Evolutionary conservation across 2,797 vertebrate genomes (phyloP), one percentile per base, ranked within the genome.

Genomic region (Poecilia gillii): DNA sequence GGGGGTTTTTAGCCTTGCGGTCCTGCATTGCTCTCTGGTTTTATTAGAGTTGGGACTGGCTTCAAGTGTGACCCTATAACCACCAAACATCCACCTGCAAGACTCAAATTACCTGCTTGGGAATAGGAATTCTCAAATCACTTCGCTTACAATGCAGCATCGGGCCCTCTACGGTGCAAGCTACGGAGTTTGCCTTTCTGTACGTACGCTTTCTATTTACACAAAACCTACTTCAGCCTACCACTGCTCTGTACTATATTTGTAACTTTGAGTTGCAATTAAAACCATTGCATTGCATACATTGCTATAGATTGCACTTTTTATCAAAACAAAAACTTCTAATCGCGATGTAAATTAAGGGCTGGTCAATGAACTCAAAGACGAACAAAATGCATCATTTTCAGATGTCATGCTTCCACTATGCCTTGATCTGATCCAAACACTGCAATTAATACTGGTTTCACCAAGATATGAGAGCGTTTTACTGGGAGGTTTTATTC

Each of bases 81-180:
- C 81, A 88, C 71, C 87, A 47, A 83, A 86, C 85, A 90, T 43
- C 77, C 77, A 91, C 90, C 90, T 90, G 83, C 59, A 86, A 87
- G 85, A 93, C 92, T 91, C 83, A 92, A 92, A 94, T 94, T 90
- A 93, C 86, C 80, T 90, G 76, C 76, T 82, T 87, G 85, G 87
- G 90, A 89, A 92, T 89, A 90, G 75, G 68, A 76, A 75, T 81
- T 91, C 87, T 90, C 82, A 90, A 90, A 90, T 89, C 87, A 88
- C 77, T 86, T 87, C 1, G 83, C 91, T 88, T 82, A 85, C 82
- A 92, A 87, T 87, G 84, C 89, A 90, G 84, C 78, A 66, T n/a
- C 70, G 73, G 73, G 78, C 51, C 74, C 53, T 76, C 68, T 7
- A 79, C 62, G 66, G 73, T 12, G 79, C 53, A 75, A 76, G 78